A percentile compares a stretch with the other conserved stretches of the same genome.
Evolutionary conservation across 2,113 vertebrate species (phyloP).

Genomic region (Anhinga rufa): DNA sequence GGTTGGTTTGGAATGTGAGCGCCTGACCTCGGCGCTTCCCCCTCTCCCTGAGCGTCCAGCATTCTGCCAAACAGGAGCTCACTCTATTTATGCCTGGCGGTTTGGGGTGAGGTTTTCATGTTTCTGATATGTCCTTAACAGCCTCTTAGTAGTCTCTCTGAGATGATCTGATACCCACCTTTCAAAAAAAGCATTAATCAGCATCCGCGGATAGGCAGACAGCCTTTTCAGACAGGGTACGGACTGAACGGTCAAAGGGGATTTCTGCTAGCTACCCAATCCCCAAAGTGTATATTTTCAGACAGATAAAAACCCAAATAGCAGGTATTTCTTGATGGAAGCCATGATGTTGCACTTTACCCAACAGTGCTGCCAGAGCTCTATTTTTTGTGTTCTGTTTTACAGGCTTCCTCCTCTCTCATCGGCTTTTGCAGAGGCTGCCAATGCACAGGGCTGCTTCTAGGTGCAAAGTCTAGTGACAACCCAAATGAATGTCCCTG

Average conservation of each 20-base stretch:
- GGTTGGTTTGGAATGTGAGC: not conserved
- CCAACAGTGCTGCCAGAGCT: not conserved
- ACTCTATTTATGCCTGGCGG: no score
- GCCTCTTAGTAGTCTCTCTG: not conserved
- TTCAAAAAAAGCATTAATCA: not conserved
- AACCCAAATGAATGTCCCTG: not conserved
- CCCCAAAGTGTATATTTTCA: not conserved
- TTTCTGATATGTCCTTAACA: not conserved
- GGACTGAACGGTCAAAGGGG: not conserved
- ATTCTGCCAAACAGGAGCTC: not conserved
- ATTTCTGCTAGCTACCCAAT: not conserved
- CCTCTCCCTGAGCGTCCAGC: not conserved
- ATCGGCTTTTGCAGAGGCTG: not conserved
- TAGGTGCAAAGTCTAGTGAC: not conserved
- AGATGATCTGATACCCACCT: not conserved
- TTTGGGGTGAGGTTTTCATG: not conserved
- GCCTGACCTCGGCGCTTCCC: not conserved
- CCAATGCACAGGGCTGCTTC: not conserved
- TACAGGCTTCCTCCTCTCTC: not conserved
- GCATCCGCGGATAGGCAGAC: not conserved
- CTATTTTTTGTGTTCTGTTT: not conserved
- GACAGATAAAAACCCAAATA: not conserved
- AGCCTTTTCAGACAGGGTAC: not conserved
- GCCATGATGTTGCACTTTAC: not conserved
- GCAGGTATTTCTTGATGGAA: not conserved